Conservation (phyloP, 2,888 invertebrate genomes). For the Acanthoscelides obtectus region DNA sequence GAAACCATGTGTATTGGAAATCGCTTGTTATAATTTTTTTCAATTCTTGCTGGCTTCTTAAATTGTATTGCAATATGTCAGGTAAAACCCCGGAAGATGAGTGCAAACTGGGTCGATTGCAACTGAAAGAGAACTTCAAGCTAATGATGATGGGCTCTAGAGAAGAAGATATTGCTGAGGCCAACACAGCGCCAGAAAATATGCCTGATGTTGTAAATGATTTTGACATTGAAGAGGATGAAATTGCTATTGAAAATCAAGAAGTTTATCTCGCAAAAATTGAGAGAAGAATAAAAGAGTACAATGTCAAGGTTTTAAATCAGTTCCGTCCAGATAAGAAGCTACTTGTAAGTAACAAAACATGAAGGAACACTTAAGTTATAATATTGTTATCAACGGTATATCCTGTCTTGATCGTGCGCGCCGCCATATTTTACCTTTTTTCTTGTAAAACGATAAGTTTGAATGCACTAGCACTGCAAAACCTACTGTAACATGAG, state of each 20-base stretch:
- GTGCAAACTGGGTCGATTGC: constrained; percentile 67
- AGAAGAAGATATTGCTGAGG: constrained; percentile 86
- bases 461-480: too few relatives aligned
- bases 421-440: too few relatives aligned
- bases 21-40: too few relatives aligned
- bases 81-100: constrained; percentile 83
- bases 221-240: constrained; percentile 85
- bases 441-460: too few relatives aligned
- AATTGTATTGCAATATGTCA: constrained; percentile 40
- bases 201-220: constrained; percentile 87
- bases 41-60: too few relatives aligned
- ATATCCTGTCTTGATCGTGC: too few relatives aligned
- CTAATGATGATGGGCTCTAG: constrained; percentile 97
- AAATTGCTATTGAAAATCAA: constrained; percentile 63
- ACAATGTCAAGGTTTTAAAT: constrained; percentile 77
- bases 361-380: too few relatives aligned
- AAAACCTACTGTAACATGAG: too few relatives aligned
- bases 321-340: constrained; percentile 82
- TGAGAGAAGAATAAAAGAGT: constrained; percentile 76
- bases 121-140: constrained; percentile 82
- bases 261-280: constrained; percentile 74
- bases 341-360: constrained; percentile 55
- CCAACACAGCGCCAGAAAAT: constrained; percentile 72
- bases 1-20: too few relatives aligned
- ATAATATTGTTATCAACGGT: too few relatives aligned